These are phyloP conservation scores for Antheraea pernyi DNA, from an alignment of 1,140 invertebrate genomes.

Conservation along the genomic window DNA sequence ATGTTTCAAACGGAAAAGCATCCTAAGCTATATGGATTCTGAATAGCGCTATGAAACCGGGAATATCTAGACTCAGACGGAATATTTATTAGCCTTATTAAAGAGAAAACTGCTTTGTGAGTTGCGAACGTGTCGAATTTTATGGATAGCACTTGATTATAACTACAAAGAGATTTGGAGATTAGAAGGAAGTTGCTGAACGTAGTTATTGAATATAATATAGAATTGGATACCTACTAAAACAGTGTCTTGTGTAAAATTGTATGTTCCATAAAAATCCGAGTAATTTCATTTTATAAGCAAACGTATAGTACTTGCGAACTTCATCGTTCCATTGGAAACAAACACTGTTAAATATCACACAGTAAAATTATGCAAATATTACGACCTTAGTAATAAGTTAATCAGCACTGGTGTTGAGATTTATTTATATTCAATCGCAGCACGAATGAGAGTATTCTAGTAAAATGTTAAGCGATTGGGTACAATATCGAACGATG, in stretches of 20 bases:
- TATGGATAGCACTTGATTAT: not conserved
- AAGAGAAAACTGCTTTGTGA: not conserved
- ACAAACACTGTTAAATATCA: no score
- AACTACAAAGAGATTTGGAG: not conserved
- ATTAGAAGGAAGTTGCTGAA: not conserved
- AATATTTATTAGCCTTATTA: constrained; percentile 19
- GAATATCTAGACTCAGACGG: constrained; percentile 13
- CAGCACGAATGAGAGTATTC: no score
- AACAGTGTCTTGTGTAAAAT: not conserved
- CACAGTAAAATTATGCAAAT: no score
- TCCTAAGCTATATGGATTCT: constrained; percentile 15
- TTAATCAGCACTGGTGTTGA: no score
- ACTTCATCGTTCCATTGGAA: no score
- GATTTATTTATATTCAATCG: no score
- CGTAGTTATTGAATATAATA: no score
- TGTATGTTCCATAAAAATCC: not conserved
- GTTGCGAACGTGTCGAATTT: not conserved
- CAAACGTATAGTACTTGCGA: no score
- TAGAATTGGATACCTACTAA: not conserved
- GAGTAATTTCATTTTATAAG: no score
- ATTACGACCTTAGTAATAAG: no score
- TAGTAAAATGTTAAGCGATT: no score
- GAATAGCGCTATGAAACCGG: constrained; percentile 4
- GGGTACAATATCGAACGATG: no score
- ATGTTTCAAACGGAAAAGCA: not conserved